Conservation (phyloP, 2,888 invertebrate species). For the Cataglyphis albicans region DNA sequence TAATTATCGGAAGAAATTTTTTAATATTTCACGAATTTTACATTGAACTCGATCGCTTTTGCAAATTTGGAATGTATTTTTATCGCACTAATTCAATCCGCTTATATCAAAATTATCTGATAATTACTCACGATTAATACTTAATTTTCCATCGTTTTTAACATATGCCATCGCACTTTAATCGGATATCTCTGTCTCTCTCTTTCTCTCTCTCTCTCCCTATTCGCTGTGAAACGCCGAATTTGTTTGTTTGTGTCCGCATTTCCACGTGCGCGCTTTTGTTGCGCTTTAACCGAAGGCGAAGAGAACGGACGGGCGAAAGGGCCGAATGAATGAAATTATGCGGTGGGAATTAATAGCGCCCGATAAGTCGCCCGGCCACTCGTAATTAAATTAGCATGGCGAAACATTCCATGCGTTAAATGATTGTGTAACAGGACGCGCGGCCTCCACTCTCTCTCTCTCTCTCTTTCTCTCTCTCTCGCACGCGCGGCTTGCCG, state of each 20-base stretch:
- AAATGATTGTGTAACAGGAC: constrained; percentile 60
- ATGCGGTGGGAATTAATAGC: constrained; percentile 76
- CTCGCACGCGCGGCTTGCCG: not conserved
- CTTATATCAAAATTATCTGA: not conserved
- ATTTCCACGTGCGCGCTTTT: constrained; percentile 22
- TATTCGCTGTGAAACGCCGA: constrained; percentile 2
- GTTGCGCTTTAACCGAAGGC: not conserved
- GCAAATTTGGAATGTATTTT: not conserved
- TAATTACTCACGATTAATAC: not conserved
- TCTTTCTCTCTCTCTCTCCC: not conserved
- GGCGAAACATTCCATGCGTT: constrained; percentile 58
- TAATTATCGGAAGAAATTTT: not conserved
- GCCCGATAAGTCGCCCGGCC: constrained; percentile 55
- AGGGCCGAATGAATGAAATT: constrained; percentile 72
- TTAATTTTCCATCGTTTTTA: not conserved
- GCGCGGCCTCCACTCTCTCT: constrained; percentile 5
- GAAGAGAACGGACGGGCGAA: constrained; percentile 9
- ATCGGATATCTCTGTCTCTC: not conserved
- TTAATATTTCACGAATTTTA: not conserved
- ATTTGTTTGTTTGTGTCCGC: constrained; percentile 36
- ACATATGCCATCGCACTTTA: not conserved
- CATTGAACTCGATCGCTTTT: not conserved
- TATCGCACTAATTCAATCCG: not conserved
- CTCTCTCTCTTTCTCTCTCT: too few relatives aligned
- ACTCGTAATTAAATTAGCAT: constrained; percentile 67